Conservation (phyloP, 1,140 invertebrate genomes). For the Micrasema minimum region DNA sequence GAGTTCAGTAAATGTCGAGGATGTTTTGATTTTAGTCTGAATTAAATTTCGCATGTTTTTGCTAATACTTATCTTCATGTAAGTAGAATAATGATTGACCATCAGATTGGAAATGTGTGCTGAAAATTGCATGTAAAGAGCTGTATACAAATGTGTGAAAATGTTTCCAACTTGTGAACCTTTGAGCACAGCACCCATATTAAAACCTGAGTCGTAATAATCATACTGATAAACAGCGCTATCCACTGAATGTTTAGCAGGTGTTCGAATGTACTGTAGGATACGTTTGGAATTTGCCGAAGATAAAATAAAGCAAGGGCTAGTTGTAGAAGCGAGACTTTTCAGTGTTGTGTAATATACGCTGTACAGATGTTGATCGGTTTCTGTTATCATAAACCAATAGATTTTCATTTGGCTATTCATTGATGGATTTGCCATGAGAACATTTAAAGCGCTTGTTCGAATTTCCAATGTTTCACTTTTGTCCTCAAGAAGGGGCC, state of each 20-base stretch:
- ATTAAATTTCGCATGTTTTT: conserved; percentile 39
- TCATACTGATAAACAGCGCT: conserved; percentile 50
- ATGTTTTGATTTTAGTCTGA: neutral
- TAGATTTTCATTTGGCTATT: conserved; percentile 58
- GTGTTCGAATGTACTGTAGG: conserved; percentile 32
- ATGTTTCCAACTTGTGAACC: conserved; percentile 33
- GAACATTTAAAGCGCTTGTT: conserved; percentile 58
- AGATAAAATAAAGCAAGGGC: conserved; percentile 58
- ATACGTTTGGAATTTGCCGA: conserved; percentile 48
- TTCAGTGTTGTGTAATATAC: conserved; percentile 62
- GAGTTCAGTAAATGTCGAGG: neutral
- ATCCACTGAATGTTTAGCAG: conserved; percentile 51
- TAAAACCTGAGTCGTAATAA: conserved; percentile 56
- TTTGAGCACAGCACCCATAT: conserved; percentile 52
- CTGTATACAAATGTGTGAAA: conserved; percentile 11
- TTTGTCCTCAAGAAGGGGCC: conserved; percentile 60
- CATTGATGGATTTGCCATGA: conserved; percentile 58
- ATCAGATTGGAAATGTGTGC: conserved; percentile 40
- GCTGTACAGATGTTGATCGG: conserved; percentile 60
- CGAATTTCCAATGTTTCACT: conserved; percentile 57
- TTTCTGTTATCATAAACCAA: conserved; percentile 60
- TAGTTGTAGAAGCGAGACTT: conserved; percentile 56
- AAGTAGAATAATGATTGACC: conserved; percentile 35
- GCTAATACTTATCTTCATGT: conserved; percentile 45
- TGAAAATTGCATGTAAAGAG: conserved; percentile 38